Evolutionary conservation across 1,140 invertebrate species (phyloP), one percentile per base, ranked within the genome.

Genomic region (Drosophila obscura): DNA sequence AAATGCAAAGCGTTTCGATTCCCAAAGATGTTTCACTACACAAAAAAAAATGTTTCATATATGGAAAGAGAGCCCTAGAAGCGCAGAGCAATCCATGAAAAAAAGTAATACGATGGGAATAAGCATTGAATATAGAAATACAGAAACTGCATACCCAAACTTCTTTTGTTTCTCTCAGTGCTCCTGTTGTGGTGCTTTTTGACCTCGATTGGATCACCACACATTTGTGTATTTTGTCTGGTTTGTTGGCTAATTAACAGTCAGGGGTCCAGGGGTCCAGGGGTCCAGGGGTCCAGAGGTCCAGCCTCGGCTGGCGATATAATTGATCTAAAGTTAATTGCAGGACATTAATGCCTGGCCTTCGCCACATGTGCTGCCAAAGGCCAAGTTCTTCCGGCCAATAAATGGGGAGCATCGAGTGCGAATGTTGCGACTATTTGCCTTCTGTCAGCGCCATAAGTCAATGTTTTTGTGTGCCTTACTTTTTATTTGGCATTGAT

Each of bases 271-370:
- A 1, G 35, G 3, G 11, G 35, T 11, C 11, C 26, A 1, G 19
- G 1, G 16, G 16, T 16, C 16, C 16, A 16, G 16, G 1, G 16
- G 16, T 16, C 26, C 26, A 43, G 64, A 3, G 35, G 50, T 56
- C 49, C 63, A 49, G 71, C 24, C 45, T 58, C 22, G 35, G 15
- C 44, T 26, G 41, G 2, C 48, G 19, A 51, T 65, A 85, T 84
- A 85, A 88, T 68, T 82, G 83, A 87, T 87, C 82, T 87, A 87
- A 76, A 82, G 82, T 87, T 87, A 87, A 87, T 87, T 82, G 85
- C 83, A 57, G 50, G 63, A 64, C 83, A 88, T 87, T 87, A 82
- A 63, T 68, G 66, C 69, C 57, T 68, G 53, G 24, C 48, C 46
- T 59, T 35, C 64, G 50, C 68, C 50, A 62, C 82, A 85, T 88